phyloP scores from a whole-genome alignment of 2,888 invertebrate species.

The Megastigmus dorsalis region DNA sequence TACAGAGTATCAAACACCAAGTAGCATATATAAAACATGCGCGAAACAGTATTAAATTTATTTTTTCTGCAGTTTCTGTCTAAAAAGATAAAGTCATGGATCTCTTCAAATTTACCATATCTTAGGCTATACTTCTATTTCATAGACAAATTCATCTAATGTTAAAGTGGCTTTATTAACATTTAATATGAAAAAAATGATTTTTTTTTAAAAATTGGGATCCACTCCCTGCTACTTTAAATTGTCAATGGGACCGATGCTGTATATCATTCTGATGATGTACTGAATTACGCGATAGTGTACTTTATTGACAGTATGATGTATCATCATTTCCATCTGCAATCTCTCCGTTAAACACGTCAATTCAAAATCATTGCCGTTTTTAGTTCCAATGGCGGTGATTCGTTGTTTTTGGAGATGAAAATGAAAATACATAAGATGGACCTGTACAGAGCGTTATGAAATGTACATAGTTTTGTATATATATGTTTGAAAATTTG shows the following conservation, averaged over 20 bases:
- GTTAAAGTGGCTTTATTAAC: background rate
- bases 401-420: conserved; percentile 36
- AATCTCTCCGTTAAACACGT: background rate
- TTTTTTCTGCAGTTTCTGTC: too few species aligned
- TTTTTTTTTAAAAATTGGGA: conserved; percentile 15
- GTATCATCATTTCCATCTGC: conserved; percentile 34
- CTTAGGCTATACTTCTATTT: too few species aligned
- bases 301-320: conserved; percentile 27
- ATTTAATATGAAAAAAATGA: background rate
- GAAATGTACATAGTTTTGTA: conserved; percentile 51
- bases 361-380: background rate
- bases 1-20: background rate
- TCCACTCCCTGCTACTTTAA: conserved; percentile 24
- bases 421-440: conserved; percentile 33
- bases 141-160: too few species aligned
- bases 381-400: background rate
- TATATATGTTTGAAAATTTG: conserved; percentile 43
- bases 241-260: conserved; percentile 51
- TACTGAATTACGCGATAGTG: conserved; percentile 18
- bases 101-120: too few species aligned
- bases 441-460: conserved; percentile 46
- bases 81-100: too few species aligned
- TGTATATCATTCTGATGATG: conserved; percentile 31
- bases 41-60: too few species aligned
- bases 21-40: too few species aligned